Evolutionary conservation across 2,113 vertebrate species (phyloP).

Genomic region (Oostethus manadensis): DNA sequence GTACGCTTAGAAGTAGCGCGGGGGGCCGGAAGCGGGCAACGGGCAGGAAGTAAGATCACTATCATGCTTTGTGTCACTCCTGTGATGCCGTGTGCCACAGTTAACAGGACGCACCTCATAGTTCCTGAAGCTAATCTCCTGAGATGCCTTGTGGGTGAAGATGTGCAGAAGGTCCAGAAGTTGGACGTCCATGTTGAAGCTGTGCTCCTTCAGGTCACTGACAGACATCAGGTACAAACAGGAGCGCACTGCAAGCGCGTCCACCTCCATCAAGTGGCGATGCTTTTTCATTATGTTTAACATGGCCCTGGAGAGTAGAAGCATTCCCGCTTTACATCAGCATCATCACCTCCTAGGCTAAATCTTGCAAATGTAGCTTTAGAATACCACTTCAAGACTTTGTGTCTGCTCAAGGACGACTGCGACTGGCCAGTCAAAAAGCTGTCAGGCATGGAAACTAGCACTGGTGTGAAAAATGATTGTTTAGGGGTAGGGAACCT

Average conservation of each 20-base stretch:
- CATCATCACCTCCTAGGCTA: too few species aligned
- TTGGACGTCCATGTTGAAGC: slow-evolving; percentile 32
- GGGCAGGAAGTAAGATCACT: too few species aligned
- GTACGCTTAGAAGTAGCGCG: too few species aligned
- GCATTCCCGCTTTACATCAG: too few species aligned
- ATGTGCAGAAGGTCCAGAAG: slow-evolving; percentile 69
- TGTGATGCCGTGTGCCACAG: too few species aligned
- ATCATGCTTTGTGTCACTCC: too few species aligned
- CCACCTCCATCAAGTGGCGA: slow-evolving; percentile 66
- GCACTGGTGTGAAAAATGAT: too few species aligned
- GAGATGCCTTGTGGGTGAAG: slow-evolving; percentile 46
- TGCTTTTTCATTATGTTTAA: slow-evolving; percentile 58
- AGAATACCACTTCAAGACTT: neutral
- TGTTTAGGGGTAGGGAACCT: too few species aligned
- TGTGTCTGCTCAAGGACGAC: too few species aligned
- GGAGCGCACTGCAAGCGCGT: slow-evolving; percentile 68
- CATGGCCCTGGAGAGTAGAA: slow-evolving; percentile 48
- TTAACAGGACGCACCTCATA: slow-evolving; percentile 46
- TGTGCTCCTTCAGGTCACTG: slow-evolving; percentile 56
- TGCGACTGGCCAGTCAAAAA: too few species aligned
- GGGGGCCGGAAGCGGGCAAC: too few species aligned
- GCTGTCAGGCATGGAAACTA: too few species aligned
- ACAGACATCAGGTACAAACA: slow-evolving; percentile 76
- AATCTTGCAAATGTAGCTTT: neutral
- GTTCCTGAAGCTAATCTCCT: fast-evolving